Percentiles rank a stretch among this genome's conserved stretches.
phyloP scores from a whole-genome alignment of 2,888 invertebrate genomes.

The Dynastes hyllus region DNA sequence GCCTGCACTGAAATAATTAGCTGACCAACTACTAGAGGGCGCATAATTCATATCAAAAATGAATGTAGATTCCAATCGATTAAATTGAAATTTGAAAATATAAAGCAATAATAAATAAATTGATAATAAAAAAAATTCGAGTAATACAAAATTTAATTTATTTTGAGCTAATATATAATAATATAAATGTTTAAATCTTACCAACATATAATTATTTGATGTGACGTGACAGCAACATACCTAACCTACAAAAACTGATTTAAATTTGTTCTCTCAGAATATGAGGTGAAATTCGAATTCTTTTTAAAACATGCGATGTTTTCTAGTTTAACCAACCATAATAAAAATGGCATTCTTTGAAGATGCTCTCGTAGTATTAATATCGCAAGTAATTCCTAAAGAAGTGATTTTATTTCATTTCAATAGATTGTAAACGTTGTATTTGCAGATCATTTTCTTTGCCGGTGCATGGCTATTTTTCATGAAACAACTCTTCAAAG shows the following conservation, averaged over 20 bases:
- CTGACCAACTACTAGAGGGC: too few species aligned
- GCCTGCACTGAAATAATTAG: too few species aligned
- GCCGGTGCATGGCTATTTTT: constrained; percentile 99
- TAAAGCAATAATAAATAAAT: background rate
- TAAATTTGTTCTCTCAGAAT: background rate
- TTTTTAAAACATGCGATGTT: background rate
- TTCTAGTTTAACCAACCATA: background rate
- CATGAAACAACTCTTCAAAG: constrained; percentile 95
- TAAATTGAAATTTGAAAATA: background rate
- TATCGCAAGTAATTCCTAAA: constrained; percentile 72
- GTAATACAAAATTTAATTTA: too few species aligned
- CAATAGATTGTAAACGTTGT: constrained; percentile 12
- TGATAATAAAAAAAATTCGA: too few species aligned
- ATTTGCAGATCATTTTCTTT: constrained; percentile 90
- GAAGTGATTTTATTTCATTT: background rate
- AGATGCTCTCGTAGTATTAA: constrained; percentile 87
- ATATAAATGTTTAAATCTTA: too few species aligned
- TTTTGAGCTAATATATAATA: too few species aligned
- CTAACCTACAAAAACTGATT: constrained; percentile 32
- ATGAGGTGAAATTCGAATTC: background rate
- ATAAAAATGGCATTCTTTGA: constrained; percentile 85
- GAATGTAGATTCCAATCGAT: too few species aligned
- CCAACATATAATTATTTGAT: too few species aligned
- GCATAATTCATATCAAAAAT: too few species aligned
- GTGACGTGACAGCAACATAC: constrained; percentile 29